A percentile compares a stretch with the other conserved stretches of the same genome.
Evolutionary conservation across 2,797 vertebrate species (phyloP).

Genomic region (Pipistrellus pygmaeus): DNA sequence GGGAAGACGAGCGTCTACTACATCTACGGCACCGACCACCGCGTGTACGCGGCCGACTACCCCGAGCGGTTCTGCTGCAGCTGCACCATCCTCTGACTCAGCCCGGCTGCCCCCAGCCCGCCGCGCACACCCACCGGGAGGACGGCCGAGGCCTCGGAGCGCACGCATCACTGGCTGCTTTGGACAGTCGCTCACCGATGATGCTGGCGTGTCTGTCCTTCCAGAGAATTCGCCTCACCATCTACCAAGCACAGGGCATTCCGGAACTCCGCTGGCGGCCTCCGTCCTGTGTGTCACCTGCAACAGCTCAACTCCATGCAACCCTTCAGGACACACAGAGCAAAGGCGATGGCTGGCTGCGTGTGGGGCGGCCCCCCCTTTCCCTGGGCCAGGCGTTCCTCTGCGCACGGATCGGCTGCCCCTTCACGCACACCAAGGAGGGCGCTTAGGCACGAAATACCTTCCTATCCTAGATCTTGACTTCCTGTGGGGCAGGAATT

Average conservation of each 20-base stretch:
- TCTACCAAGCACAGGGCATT: not conserved
- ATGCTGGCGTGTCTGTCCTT: not conserved
- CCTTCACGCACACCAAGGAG: not conserved
- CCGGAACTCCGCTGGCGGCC: not conserved
- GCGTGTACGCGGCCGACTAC: constrained; percentile 88
- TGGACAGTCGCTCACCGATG: not conserved
- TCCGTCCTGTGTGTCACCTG: not conserved
- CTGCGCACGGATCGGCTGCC: no score
- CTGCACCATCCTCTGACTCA: constrained; percentile 75
- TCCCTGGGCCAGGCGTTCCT: not conserved
- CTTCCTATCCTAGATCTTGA: not conserved
- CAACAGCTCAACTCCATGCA: not conserved
- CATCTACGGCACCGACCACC: constrained; percentile 90
- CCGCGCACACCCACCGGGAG: not conserved
- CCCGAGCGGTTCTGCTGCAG: constrained; percentile 83
- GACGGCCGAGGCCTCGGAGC: fast-evolving
- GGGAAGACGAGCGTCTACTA: constrained; percentile 89
- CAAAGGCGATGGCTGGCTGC: not conserved
- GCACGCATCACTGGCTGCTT: not conserved
- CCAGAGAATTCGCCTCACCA: not conserved
- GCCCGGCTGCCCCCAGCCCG: not conserved
- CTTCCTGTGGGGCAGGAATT: not conserved
- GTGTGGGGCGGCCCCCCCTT: not conserved
- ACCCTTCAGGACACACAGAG: not conserved
- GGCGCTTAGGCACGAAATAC: no score